Percentiles rank a stretch among this genome's conserved stretches.
Evolutionary conservation across 2,888 invertebrate species (phyloP).

Genomic region (Aricia artaxerxes): DNA sequence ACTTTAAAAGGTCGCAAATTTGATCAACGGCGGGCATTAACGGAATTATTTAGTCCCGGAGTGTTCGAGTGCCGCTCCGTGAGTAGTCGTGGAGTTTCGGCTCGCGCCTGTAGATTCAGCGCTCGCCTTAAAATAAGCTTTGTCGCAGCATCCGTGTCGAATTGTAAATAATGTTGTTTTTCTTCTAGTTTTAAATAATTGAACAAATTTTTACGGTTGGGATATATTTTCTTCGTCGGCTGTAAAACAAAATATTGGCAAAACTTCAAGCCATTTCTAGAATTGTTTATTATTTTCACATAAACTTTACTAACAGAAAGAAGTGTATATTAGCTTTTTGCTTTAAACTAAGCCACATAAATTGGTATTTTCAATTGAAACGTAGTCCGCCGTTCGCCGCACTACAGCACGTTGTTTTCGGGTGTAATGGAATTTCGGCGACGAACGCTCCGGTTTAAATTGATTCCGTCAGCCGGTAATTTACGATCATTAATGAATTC

Average conservation of each 20-base stretch:
- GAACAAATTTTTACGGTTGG: neutral
- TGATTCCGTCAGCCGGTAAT: conserved; percentile 5
- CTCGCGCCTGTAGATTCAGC: neutral
- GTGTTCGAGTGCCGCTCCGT: neutral
- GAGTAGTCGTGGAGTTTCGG: neutral
- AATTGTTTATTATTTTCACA: neutral
- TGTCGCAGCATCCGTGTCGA: neutral
- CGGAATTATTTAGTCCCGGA: neutral
- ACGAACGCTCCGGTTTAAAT: neutral
- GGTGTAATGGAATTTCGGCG: neutral
- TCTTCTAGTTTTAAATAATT: neutral
- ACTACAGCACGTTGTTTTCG: neutral
- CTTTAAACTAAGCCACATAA: neutral
- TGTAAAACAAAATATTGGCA: too few relatives aligned
- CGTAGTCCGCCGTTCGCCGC: neutral
- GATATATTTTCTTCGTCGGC: neutral
- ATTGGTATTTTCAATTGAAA: neutral
- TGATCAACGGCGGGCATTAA: conserved; percentile 1
- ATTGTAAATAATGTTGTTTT: neutral
- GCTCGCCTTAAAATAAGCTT: neutral
- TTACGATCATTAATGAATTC: neutral
- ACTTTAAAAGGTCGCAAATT: conserved; percentile 22
- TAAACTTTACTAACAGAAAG: neutral
- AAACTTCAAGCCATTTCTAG: too few relatives aligned
- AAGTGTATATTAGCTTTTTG: neutral